phyloP scores from a whole-genome alignment of 2,113 vertebrate genomes.

The Gopherus flavomarginatus region DNA sequence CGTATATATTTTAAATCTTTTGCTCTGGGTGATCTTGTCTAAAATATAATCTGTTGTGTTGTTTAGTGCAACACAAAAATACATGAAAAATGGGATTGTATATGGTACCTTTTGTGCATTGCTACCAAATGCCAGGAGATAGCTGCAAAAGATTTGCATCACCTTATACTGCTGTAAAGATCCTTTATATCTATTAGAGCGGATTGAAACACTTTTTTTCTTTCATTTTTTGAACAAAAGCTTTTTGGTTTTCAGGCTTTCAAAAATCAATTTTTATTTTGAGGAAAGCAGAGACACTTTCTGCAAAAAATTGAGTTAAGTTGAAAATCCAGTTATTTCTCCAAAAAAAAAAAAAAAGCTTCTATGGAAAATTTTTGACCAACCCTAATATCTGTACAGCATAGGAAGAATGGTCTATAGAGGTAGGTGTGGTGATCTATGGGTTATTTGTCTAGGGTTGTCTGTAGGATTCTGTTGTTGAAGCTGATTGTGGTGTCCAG shows the following conservation, averaged over 20 bases:
- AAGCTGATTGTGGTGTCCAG: neutral
- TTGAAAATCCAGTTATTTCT: no score
- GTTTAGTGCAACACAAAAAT: neutral
- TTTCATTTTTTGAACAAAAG: neutral
- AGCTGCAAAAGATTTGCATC: neutral
- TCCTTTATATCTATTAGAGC: neutral
- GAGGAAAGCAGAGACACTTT: no score
- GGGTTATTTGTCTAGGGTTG: neutral
- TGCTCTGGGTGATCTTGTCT: neutral
- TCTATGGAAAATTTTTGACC: no score
- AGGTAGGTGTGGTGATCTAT: no score
- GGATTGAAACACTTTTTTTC: neutral
- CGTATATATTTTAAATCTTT: neutral
- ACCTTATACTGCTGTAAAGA: neutral
- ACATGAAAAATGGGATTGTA: accelerated
- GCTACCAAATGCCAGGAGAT: neutral
- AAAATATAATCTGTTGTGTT: neutral
- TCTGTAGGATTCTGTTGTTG: neutral
- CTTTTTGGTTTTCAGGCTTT: neutral
- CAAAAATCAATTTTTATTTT: no score
- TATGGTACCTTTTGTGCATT: neutral
- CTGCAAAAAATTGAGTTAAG: no score
- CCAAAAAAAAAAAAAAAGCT: no score
- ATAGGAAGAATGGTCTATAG: no score
- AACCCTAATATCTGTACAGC: no score